phyloP scores from a whole-genome alignment of 2,888 invertebrate genomes.

The Pachydiplax longipennis region DNA sequence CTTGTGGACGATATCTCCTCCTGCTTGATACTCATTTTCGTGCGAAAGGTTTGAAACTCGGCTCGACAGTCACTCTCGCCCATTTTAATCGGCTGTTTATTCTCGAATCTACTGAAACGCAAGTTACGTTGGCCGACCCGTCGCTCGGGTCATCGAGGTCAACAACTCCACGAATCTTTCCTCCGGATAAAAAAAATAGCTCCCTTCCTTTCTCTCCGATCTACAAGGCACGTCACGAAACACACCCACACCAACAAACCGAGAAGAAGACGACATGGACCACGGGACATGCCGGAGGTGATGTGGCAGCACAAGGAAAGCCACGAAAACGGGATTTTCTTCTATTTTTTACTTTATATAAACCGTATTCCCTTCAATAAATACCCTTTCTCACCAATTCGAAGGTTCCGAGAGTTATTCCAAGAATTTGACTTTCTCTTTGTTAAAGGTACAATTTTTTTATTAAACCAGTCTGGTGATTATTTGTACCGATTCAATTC shows the following conservation, averaged over 20 bases:
- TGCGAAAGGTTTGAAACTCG: background rate
- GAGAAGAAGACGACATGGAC: background rate
- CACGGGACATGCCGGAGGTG: background rate
- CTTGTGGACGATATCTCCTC: background rate
- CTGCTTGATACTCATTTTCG: background rate
- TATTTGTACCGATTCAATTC: too few relatives aligned
- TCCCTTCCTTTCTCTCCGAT: background rate
- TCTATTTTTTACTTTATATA: too few relatives aligned
- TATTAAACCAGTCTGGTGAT: too few relatives aligned
- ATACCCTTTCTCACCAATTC: too few relatives aligned
- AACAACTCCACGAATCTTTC: constrained; percentile 15
- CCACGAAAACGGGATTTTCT: too few relatives aligned
- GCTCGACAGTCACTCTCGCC: background rate
- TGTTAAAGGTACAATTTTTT: too few relatives aligned
- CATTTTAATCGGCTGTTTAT: constrained; percentile 13
- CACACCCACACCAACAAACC: background rate
- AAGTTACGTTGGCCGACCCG: background rate
- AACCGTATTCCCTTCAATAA: too few relatives aligned
- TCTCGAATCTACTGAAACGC: background rate
- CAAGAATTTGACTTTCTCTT: too few relatives aligned
- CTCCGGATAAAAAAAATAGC: background rate
- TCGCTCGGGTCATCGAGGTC: constrained; percentile 3
- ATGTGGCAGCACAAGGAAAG: background rate
- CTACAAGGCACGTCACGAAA: constrained; percentile 9
- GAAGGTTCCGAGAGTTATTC: too few relatives aligned